These are phyloP conservation scores for Dermatemys mawii DNA, from an alignment of 2,113 vertebrate species.

Conservation along the genomic window DNA sequence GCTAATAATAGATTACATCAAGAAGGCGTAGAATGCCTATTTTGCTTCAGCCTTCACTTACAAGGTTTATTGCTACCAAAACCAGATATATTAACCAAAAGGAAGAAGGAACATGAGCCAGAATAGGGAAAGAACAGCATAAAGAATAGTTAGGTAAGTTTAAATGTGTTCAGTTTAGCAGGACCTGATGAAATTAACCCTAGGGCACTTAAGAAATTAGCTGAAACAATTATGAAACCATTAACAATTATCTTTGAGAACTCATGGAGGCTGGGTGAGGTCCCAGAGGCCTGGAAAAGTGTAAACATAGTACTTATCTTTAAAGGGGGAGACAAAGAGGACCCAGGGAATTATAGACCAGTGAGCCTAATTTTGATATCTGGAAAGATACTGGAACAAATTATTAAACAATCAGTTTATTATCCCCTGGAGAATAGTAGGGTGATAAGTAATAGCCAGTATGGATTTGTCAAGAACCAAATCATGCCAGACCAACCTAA, in stretches of 20 bases:
- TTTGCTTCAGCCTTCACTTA: not conserved
- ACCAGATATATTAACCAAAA: not conserved
- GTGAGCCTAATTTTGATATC: not conserved
- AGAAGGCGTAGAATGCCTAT: not conserved
- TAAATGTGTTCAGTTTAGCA: not conserved
- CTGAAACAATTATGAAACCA: not conserved
- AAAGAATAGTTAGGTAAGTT: not conserved
- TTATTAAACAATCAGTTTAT: too few relatives aligned
- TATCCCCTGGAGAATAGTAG: too few relatives aligned
- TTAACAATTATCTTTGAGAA: not conserved
- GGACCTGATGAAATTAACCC: not conserved
- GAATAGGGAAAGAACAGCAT: not conserved
- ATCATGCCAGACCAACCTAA: too few relatives aligned
- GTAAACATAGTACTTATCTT: not conserved
- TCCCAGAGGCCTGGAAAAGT: not conserved
- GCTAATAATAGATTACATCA: not conserved
- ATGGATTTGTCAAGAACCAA: too few relatives aligned
- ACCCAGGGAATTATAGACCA: not conserved
- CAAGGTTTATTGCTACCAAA: not conserved
- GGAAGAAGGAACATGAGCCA: not conserved
- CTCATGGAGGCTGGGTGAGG: not conserved
- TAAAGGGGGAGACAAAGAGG: not conserved
- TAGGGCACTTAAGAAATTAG: not conserved
- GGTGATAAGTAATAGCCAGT: too few relatives aligned
- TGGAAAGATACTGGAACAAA: not conserved